A percentile compares a stretch with the other conserved stretches of the same genome.
phyloP scores from a whole-genome alignment of 2,113 vertebrate genomes.

The Bettongia penicillata region DNA sequence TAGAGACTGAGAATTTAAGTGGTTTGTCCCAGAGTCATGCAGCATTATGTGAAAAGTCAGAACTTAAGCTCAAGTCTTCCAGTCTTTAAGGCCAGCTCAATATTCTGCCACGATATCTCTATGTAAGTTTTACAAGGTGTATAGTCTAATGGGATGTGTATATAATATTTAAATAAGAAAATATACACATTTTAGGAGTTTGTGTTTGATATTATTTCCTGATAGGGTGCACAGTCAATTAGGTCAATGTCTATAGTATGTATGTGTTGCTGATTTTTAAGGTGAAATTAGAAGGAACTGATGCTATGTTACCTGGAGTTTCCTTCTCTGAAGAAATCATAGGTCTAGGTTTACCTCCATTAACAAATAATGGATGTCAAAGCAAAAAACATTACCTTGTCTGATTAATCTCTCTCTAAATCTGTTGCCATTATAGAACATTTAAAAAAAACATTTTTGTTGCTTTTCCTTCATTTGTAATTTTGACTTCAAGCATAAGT shows the following conservation, averaged over 20 bases:
- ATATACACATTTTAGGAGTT: not conserved
- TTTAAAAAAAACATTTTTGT: not conserved
- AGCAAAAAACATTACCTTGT: constrained; percentile 6
- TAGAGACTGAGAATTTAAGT: not conserved
- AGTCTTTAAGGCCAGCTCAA: not conserved
- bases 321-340: not conserved
- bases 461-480: not conserved
- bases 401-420: constrained; percentile 37
- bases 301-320: not conserved
- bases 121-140: not conserved
- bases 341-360: not conserved
- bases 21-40: not conserved
- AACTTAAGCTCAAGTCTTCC: not conserved
- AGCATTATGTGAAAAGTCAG: not conserved
- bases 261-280: not conserved
- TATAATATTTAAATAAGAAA: not conserved
- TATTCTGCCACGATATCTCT: not conserved
- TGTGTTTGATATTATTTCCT: not conserved
- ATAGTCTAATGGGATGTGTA: not conserved
- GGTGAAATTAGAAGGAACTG: not conserved
- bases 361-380: not conserved
- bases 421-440: not conserved
- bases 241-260: not conserved
- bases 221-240: not conserved
- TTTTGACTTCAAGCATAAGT: constrained; percentile 41